Conservation (phyloP, 2,888 invertebrate genomes). For the Andrena dorsata region DNA sequence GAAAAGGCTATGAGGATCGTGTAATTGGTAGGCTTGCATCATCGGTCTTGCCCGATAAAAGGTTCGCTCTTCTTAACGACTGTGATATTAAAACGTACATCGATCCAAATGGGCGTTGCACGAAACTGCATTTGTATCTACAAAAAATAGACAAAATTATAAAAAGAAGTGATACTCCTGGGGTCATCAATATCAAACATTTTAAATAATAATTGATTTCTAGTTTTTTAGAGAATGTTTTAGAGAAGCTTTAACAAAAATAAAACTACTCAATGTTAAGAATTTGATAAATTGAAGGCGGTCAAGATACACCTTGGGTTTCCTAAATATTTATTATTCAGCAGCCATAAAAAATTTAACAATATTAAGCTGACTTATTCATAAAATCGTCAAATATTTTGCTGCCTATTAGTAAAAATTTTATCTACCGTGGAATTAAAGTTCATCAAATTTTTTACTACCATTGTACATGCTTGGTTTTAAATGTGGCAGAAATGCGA, state of each 20-base stretch:
- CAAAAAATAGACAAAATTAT: neutral
- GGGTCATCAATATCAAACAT: too few relatives aligned
- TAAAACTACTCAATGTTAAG: neutral
- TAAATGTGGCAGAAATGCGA: too few relatives aligned
- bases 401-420: neutral
- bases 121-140: too few relatives aligned
- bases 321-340: neutral
- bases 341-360: neutral
- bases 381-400: neutral
- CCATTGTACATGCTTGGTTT: neutral
- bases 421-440: neutral
- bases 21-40: slow-evolving; percentile 65
- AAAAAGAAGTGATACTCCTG: too few relatives aligned
- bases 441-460: neutral
- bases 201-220: too few relatives aligned
- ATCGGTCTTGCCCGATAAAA: slow-evolving; percentile 61
- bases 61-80: slow-evolving; percentile 45
- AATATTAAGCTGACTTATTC: neutral
- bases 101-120: neutral
- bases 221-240: too few relatives aligned
- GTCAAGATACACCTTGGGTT: neutral
- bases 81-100: slow-evolving; percentile 41
- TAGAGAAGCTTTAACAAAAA: too few relatives aligned
- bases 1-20: slow-evolving; percentile 67
- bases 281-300: neutral